Base-by-base conservation (phyloP, 2,797 vertebrate species). In the Microctenopoma steveboyesi region DNA sequence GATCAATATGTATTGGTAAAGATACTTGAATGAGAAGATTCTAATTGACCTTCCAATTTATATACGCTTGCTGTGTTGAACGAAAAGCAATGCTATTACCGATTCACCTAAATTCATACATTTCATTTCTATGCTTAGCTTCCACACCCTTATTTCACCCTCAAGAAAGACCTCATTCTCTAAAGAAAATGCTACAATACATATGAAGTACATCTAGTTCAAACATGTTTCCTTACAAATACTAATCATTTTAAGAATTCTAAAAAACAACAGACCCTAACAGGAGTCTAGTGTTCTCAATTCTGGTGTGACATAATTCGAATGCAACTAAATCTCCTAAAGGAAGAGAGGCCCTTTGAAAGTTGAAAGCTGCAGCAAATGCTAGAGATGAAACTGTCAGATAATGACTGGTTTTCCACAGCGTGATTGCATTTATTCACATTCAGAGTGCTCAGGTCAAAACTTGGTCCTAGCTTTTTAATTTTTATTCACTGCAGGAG, bases 391-490 rank as follows among this genome's bases (percentile, higher is more conserved):
- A 72, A 74, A 68, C 49, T 65, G 48, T 42, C 46, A 67, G 58
- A 64, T 79, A 76, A 79, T 76, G 73, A 76, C 33, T 61, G 28
- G 58, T 67, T 79, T 67, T 60, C 25, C 50, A 66, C 2, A 25
- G 40, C 63, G 59, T 80, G 74, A 83, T 83, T 78, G 64, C 67
- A 80, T 53, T 60, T 60, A 77, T 80, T 79, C 53, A 73, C 42
- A 59, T 60, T 64, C 54, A 64, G 45, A 62, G 50, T 40, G 35
- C 56, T 28, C 47, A 61, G 67, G 74, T 80, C 74, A 77, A 72
- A 69, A 25, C 67, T 61, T 56, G 47, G 48, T 58, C 65, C 50
- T 71, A 63, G 48, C 45, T 33, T 64, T 51, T 12, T 14, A 12
- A 59, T 53, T 39, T 60, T 10, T 11, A 64, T 72, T 56, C 46